phyloP scores from a whole-genome alignment of 2,888 invertebrate genomes.

The Unio pictorum region DNA sequence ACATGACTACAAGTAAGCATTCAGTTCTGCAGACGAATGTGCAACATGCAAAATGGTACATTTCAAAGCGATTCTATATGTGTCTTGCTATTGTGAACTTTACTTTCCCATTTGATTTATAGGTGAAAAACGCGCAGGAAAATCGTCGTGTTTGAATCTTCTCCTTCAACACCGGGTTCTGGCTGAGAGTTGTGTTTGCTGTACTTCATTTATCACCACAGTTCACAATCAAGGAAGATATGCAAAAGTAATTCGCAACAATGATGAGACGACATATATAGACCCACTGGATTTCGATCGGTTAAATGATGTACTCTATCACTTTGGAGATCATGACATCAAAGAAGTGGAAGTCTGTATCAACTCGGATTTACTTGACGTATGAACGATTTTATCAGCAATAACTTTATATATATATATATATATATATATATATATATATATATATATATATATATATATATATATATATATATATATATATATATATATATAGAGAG shows the following conservation, averaged over 20 bases:
- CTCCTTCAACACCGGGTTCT: conserved; percentile 52
- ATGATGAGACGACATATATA: conserved; percentile 15
- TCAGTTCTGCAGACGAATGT: too few relatives aligned
- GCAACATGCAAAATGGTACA: too few relatives aligned
- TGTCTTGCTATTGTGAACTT: too few relatives aligned
- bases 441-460: too few relatives aligned
- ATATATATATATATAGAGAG: too few relatives aligned
- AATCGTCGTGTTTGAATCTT: conserved; percentile 62
- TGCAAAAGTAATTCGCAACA: conserved; percentile 34
- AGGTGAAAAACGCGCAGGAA: conserved; percentile 66
- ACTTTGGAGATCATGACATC: conserved; percentile 20
- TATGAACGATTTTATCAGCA: conserved; percentile 1
- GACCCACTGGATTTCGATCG: conserved; percentile 14
- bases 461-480: too few relatives aligned
- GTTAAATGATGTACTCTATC: conserved; percentile 20
- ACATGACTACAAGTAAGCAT: too few relatives aligned
- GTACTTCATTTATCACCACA: conserved; percentile 57
- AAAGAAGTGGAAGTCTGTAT: conserved; percentile 34
- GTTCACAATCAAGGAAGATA: conserved; percentile 18
- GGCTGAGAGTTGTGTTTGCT: conserved; percentile 46
- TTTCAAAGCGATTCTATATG: too few relatives aligned
- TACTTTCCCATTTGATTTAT: background rate
- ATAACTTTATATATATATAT: too few relatives aligned
- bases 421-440: too few relatives aligned
- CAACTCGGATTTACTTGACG: conserved; percentile 35